Conservation (phyloP, 2,113 vertebrate genomes). For the Varanus komodoensis region DNA sequence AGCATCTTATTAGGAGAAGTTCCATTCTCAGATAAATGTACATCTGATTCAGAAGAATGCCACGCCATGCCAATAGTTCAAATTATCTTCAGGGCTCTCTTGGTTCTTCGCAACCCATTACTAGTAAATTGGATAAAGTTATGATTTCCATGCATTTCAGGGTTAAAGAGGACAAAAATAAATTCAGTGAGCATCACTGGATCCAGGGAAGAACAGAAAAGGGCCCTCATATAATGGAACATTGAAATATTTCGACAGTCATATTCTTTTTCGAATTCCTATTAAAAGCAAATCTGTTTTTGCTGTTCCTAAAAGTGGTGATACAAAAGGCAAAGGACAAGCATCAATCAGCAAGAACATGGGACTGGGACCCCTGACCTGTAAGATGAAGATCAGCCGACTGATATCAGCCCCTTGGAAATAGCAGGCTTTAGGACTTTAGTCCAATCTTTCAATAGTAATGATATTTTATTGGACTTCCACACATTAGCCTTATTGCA, state of each 20-base stretch:
- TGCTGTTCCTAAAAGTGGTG: not conserved
- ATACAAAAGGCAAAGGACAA: slow-evolving; percentile 30
- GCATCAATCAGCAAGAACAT: not conserved
- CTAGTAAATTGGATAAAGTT: not conserved
- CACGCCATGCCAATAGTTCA: slow-evolving; percentile 6
- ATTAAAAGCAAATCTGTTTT: slow-evolving; percentile 1
- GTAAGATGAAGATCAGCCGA: not conserved
- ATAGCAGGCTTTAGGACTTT: not conserved
- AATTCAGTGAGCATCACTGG: not conserved
- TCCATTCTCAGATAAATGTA: slow-evolving; percentile 29
- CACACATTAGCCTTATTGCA: not conserved
- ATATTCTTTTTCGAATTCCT: slow-evolving; percentile 17
- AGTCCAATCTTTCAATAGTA: not conserved
- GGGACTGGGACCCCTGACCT: not conserved
- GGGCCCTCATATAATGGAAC: slow-evolving; percentile 10
- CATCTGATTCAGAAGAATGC: slow-evolving; percentile 16
- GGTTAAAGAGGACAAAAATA: slow-evolving; percentile 25
- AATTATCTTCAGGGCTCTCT: not conserved
- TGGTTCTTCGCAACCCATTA: slow-evolving; percentile 31
- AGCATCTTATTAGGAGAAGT: slow-evolving; percentile 25
- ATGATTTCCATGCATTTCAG: slow-evolving; percentile 43
- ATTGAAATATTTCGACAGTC: slow-evolving; percentile 20
- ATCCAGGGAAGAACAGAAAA: not conserved
- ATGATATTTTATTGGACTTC: not conserved
- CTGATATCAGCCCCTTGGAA: not conserved